These are phyloP conservation scores for Dione vanillae DNA, from an alignment of 2,888 invertebrate genomes.

Conservation along the genomic window DNA sequence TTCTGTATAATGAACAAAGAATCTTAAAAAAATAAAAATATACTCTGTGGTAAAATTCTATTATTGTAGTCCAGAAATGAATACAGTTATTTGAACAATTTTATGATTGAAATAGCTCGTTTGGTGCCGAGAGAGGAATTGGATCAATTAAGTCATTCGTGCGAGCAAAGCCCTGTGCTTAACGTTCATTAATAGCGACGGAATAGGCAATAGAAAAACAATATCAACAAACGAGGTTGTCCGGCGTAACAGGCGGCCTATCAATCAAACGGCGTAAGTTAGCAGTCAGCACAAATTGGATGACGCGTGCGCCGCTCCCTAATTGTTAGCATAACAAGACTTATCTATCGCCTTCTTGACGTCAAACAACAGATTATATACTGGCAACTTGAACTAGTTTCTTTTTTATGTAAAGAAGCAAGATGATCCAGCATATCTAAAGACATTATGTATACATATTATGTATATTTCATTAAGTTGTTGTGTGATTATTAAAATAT, in stretches of 20 bases:
- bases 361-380: conserved; percentile 53
- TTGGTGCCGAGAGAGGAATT: not conserved
- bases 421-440: not conserved
- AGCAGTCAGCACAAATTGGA: conserved; percentile 60
- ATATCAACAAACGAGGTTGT: conserved; percentile 69
- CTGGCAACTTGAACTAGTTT: not conserved
- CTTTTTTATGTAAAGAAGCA: not conserved
- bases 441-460: not conserved
- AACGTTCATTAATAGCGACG: conserved; percentile 47
- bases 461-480: too few species aligned
- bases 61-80: not conserved
- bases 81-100: not conserved
- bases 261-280: conserved; percentile 68
- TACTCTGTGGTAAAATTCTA: not conserved
- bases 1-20: not conserved
- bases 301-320: conserved; percentile 76
- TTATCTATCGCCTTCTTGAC: conserved; percentile 63
- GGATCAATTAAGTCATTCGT: conserved; percentile 28
- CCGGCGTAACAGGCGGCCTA: conserved; percentile 73
- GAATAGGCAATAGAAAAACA: conserved; percentile 64
- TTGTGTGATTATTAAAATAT: too few species aligned
- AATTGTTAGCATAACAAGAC: conserved; percentile 57
- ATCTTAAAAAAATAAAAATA: not conserved
- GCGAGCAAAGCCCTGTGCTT: conserved; percentile 11
- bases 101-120: conserved; percentile 5